A percentile compares a stretch with the other conserved stretches of the same genome.
Evolutionary conservation across 2,888 invertebrate genomes (phyloP).

Genomic region (Drosophila austrosaltans): DNA sequence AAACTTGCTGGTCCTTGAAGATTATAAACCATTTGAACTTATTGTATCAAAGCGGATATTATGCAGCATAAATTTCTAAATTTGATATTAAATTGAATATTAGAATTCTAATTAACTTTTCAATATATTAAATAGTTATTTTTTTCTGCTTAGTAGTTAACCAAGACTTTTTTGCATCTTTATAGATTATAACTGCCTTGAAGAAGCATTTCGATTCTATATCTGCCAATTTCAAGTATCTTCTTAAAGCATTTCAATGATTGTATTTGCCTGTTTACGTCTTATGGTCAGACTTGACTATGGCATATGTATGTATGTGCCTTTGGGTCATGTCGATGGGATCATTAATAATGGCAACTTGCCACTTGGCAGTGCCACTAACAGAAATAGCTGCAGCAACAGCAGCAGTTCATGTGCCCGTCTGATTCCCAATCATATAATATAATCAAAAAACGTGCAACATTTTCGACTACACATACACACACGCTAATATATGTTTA

Average conservation of each 20-base stretch:
- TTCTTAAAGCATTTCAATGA: conserved; percentile 5
- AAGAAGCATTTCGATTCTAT: not conserved
- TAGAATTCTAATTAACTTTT: no score
- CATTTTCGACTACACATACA: not conserved
- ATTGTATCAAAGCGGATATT: no score
- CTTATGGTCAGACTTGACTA: not conserved
- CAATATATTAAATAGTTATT: no score
- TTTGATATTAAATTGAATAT: no score
- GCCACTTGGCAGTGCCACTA: conserved; percentile 23
- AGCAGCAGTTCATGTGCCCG: conserved; percentile 4
- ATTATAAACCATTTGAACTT: no score
- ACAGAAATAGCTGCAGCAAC: not conserved
- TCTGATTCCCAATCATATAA: conserved; percentile 5
- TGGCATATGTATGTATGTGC: not conserved
- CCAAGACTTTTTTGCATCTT: not conserved
- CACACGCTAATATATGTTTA: not conserved
- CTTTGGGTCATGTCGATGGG: conserved; percentile 38
- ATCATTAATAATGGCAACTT: conserved; percentile 46
- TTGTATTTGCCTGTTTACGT: not conserved
- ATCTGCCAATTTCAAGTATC: not conserved
- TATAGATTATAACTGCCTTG: not conserved
- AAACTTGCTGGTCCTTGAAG: no score
- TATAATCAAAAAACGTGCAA: not conserved
- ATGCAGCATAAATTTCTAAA: no score
- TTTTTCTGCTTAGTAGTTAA: no score